These are phyloP conservation scores for Scalopus aquaticus DNA, from an alignment of 2,113 vertebrate species.

Conservation along the genomic window DNA sequence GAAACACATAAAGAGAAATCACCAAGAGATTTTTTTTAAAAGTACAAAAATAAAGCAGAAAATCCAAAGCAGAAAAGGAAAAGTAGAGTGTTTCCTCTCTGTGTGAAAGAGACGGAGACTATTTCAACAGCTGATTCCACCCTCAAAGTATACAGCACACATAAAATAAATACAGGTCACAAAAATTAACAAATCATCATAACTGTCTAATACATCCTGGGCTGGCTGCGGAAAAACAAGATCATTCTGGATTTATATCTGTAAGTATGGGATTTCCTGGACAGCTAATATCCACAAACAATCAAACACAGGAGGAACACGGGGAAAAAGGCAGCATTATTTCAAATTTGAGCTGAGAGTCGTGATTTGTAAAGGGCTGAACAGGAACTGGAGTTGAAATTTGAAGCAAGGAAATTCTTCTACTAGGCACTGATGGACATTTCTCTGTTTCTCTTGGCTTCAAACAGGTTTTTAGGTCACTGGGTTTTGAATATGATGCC, in stretches of 20 bases:
- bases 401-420: constrained; percentile 86
- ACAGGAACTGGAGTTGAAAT: constrained; percentile 87
- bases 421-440: constrained; percentile 84
- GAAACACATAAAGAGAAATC: constrained; percentile 73
- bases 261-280: constrained; percentile 90
- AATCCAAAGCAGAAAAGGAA: constrained; percentile 82
- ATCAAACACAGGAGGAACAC: constrained; percentile 85
- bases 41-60: constrained; percentile 55
- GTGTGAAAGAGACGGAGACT: constrained; percentile 77
- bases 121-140: constrained; percentile 85
- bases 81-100: constrained; percentile 79
- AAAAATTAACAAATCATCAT: constrained; percentile 89
- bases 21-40: not conserved
- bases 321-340: constrained; percentile 83
- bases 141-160: constrained; percentile 83
- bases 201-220: constrained; percentile 88
- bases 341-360: constrained; percentile 87
- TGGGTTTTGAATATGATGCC: constrained; percentile 74
- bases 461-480: constrained; percentile 78
- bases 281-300: constrained; percentile 90
- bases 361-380: constrained; percentile 85
- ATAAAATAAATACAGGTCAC: constrained; percentile 88
- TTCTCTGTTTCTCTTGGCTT: constrained; percentile 87
- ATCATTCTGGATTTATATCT: constrained; percentile 89
- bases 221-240: constrained; percentile 87